Evolutionary conservation across 2,113 vertebrate species (phyloP).

Genomic region (Emydura subglobosa): DNA sequence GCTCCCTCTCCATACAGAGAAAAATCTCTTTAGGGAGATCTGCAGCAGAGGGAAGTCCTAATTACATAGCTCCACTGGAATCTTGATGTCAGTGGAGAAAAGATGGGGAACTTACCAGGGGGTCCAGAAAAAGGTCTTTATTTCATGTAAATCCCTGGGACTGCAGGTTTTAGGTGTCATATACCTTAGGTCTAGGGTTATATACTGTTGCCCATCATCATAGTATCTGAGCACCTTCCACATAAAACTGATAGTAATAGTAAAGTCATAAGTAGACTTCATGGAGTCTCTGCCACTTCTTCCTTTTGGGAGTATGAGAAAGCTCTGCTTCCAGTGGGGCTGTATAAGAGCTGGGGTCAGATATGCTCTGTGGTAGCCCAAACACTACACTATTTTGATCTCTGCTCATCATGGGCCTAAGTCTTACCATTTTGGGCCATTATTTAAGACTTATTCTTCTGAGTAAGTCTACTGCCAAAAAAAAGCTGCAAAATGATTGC

Average conservation of each 20-base stretch:
- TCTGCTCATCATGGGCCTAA: neutral
- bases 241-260: neutral
- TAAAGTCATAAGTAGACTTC: neutral
- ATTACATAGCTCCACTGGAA: neutral
- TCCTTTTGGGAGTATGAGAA: neutral
- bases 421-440: neutral
- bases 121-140: neutral
- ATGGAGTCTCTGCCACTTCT: neutral
- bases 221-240: neutral
- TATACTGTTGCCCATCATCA: neutral
- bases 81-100: neutral
- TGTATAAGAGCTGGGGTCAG: neutral
- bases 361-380: too few species aligned
- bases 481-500: fast-evolving
- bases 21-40: neutral
- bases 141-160: neutral
- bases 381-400: fast-evolving
- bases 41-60: neutral
- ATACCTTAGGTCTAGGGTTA: too few species aligned
- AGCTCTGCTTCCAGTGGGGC: neutral
- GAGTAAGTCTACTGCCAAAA: neutral
- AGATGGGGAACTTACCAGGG: neutral
- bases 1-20: neutral
- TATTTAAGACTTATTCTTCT: neutral
- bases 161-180: neutral